phyloP scores from a whole-genome alignment of 2,113 vertebrate species.

The Falcunculus frontatus region DNA sequence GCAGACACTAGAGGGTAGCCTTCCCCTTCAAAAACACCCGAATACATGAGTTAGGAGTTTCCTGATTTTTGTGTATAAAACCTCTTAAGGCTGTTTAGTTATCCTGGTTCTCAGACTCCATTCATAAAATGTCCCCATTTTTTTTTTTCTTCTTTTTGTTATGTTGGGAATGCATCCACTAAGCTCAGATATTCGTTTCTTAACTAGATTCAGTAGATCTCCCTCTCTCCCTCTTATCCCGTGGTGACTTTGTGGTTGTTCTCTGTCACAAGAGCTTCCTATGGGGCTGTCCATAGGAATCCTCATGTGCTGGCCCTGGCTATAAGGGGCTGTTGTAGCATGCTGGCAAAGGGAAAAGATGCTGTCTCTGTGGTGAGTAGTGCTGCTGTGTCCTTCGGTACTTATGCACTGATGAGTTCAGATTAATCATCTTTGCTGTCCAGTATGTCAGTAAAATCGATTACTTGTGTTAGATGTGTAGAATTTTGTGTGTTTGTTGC shows the following conservation, averaged over 20 bases:
- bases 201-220: not conserved
- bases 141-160: not conserved
- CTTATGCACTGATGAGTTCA: not conserved
- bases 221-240: not conserved
- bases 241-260: not conserved
- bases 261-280: not conserved
- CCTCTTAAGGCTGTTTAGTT: not conserved
- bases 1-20: conserved; percentile 12
- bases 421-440: conserved; percentile 4
- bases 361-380: not conserved
- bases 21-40: not conserved
- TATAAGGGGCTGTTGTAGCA: not conserved
- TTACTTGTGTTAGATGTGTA: not conserved
- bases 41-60: not conserved
- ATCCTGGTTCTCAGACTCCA: not conserved
- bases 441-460: not conserved
- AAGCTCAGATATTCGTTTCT: not conserved
- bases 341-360: conserved; percentile 23
- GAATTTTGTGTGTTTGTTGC: not conserved
- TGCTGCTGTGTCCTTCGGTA: not conserved
- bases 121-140: not conserved
- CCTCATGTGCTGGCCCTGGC: not conserved
- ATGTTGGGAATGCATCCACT: not conserved
- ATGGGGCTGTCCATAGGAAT: not conserved
- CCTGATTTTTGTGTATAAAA: not conserved